Evolutionary conservation across 2,113 vertebrate genomes (phyloP).

Genomic region (Cariama cristata): DNA sequence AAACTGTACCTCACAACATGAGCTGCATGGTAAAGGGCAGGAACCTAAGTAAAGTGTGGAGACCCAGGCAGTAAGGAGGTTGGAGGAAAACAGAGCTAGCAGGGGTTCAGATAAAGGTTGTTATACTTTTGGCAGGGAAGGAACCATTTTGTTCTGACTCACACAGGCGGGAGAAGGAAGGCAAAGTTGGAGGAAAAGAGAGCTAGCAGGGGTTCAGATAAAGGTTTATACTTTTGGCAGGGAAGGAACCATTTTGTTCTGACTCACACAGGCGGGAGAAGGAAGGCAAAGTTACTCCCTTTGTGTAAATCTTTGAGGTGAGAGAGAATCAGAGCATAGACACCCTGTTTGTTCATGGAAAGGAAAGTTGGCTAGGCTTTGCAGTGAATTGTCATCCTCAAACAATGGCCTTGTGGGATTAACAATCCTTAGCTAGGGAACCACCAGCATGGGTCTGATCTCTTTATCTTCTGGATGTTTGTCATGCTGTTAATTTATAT

Average conservation of each 20-base stretch:
- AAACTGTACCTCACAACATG: not conserved
- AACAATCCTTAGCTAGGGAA: slow-evolving; percentile 12
- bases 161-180: not conserved
- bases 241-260: not conserved
- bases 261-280: not conserved
- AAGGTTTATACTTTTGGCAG: not conserved
- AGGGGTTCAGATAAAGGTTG: not conserved
- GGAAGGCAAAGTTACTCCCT: not conserved
- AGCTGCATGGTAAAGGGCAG: not conserved
- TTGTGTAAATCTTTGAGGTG: not conserved
- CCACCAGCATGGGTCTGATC: slow-evolving; percentile 30
- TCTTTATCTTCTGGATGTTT: slow-evolving; percentile 36
- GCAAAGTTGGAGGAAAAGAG: not conserved
- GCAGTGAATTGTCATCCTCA: slow-evolving; percentile 12
- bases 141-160: not conserved
- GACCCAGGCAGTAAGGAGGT: not conserved
- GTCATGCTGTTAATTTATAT: slow-evolving; percentile 55
- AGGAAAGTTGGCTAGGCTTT: not conserved
- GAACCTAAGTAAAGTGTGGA: not conserved
- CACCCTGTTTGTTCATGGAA: not conserved
- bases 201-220: not conserved
- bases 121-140: not conserved
- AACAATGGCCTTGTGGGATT: slow-evolving; percentile 16
- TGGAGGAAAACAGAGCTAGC: not conserved
- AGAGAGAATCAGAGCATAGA: not conserved